A percentile compares a stretch with the other conserved stretches of the same genome.
Evolutionary conservation across 2,888 invertebrate genomes (phyloP).

Genomic region (Buathra laborator): DNA sequence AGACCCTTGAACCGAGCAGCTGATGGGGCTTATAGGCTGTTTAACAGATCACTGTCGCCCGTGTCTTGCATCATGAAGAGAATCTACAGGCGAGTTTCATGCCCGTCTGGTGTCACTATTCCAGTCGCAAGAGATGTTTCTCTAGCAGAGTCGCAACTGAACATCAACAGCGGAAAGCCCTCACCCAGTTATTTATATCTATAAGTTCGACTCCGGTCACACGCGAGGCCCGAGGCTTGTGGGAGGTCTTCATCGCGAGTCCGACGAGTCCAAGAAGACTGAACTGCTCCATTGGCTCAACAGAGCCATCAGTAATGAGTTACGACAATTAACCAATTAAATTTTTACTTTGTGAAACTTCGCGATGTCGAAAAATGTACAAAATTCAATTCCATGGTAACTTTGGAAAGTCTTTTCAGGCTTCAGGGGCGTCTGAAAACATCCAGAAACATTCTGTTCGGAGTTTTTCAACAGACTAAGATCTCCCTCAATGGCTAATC

Average conservation of each 20-base stretch:
- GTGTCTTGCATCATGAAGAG: conserved; percentile 30
- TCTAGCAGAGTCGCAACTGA: conserved; percentile 24
- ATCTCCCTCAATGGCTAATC: conserved; percentile 44
- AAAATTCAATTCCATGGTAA: not conserved
- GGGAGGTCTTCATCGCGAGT: conserved; percentile 31
- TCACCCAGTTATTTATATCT: conserved; percentile 62
- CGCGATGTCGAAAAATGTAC: not conserved
- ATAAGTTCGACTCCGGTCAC: conserved; percentile 46
- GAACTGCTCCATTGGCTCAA: not conserved
- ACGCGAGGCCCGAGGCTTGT: conserved; percentile 14
- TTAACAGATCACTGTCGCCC: conserved; percentile 26
- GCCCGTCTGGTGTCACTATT: conserved; percentile 37
- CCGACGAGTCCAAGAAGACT: conserved; percentile 2
- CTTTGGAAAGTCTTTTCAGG: not conserved
- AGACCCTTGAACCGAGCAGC: not conserved
- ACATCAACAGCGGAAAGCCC: conserved; percentile 41
- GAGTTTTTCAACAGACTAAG: conserved; percentile 27
- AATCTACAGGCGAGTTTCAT: conserved; percentile 27
- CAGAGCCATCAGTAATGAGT: not conserved
- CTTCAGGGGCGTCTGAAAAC: not conserved
- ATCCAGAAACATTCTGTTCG: not conserved
- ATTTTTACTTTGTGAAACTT: not conserved
- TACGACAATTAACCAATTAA: not conserved
- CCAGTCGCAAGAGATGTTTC: conserved; percentile 20
- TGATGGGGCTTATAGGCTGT: not conserved